Base-by-base conservation (phyloP, 2,888 invertebrate species). In the Philaethria dido region DNA sequence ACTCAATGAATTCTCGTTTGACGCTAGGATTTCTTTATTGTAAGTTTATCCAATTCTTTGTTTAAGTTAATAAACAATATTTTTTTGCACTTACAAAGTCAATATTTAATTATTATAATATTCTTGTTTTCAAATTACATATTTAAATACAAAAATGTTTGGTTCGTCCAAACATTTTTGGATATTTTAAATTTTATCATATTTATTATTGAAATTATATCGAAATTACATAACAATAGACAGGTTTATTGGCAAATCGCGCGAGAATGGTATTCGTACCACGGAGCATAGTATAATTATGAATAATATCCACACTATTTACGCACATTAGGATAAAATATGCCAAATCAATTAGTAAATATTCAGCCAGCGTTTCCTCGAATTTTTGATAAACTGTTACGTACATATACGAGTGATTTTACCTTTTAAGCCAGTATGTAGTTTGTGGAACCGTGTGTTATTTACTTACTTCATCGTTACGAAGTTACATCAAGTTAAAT, bases 401-500 rank as follows among this genome's bases (percentile, higher is more conserved):
- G 33, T 59, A 39, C 13, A 66, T 18, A 33, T 47, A 47, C 25
- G 62, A 59, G 33, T 63, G 36, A 48, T 62, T 47, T 69, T 66
- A 67, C 52, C 64, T 62, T 50, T 42, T 62, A 39, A 42, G 61
- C 48, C 61, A 44, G 50, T 61, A 55, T 42, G 42, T 69, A 66
- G 62, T 65, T 69, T 64, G 57, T 33, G 25, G 62, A 64, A 64
- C 66, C 22, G 42, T 59, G 57, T 14, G 44, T 55, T 71, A 69
- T 68, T 86, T 82, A 84, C 82, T 81, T 82, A 82, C 75, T 78
- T 80, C 80, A 84, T 80, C 81, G 81, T 84, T 84, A 85, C 82
- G 83, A 85, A 85, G 87, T 87, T 86, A 88, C 87, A 85, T 86
- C 88, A 87, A 87, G 86, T 85, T 78, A 78, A 85, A 82, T 85